phyloP scores from a whole-genome alignment of 1,140 invertebrate genomes.

The Drosophila rhopaloa region DNA sequence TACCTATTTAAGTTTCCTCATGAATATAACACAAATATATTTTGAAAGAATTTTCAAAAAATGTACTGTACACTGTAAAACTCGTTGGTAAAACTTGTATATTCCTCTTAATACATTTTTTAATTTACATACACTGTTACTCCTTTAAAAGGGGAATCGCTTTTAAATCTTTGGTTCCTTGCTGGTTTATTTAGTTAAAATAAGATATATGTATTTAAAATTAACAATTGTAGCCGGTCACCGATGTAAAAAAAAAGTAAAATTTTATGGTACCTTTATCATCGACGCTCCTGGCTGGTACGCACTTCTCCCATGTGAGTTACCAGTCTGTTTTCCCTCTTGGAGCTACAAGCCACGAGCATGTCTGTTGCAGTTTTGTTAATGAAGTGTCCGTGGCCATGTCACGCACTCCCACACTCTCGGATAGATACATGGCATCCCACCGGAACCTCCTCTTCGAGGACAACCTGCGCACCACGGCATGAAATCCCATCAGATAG shows the following conservation, averaged over 20 bases:
- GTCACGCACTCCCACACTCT: constrained; percentile 45
- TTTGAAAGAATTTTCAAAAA: too few relatives aligned
- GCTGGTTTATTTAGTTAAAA: too few relatives aligned
- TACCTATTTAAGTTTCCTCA: too few relatives aligned
- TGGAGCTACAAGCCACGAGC: background rate
- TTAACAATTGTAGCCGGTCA: background rate
- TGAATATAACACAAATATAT: too few relatives aligned
- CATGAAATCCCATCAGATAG: constrained; percentile 49
- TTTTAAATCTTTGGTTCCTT: too few relatives aligned
- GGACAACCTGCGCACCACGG: constrained; percentile 34
- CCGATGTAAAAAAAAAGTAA: background rate
- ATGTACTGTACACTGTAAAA: too few relatives aligned
- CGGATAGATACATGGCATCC: constrained; percentile 2
- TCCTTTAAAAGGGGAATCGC: too few relatives aligned
- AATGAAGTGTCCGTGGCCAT: constrained; percentile 59
- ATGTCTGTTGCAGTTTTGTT: constrained; percentile 39
- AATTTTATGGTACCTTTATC: constrained; percentile 9
- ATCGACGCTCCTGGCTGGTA: constrained; percentile 12
- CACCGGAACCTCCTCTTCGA: background rate
- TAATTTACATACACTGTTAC: too few relatives aligned
- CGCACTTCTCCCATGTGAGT: constrained; percentile 26
- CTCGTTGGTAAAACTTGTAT: too few relatives aligned
- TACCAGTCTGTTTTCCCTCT: constrained; percentile 2
- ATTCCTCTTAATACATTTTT: too few relatives aligned
- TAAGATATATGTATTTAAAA: too few relatives aligned